These are phyloP conservation scores for Drosophila maculinotata DNA, from an alignment of 2,888 invertebrate species.

Conservation along the genomic window DNA sequence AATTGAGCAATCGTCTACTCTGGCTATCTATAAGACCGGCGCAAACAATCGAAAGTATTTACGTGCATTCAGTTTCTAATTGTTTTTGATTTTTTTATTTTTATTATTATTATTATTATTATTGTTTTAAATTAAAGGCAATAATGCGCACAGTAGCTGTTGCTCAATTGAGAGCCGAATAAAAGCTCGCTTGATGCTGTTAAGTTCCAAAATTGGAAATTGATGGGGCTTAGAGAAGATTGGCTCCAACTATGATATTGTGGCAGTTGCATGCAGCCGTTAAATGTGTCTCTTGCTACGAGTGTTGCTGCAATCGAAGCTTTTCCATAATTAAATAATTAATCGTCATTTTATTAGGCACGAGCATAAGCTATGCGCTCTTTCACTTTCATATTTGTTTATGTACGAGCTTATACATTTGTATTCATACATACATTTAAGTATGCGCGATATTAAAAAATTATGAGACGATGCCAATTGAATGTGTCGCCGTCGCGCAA, in stretches of 20 bases:
- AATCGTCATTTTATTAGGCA: slow-evolving; percentile 65
- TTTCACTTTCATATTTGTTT: slow-evolving; percentile 68
- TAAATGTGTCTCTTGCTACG: too few species aligned
- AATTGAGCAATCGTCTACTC: slow-evolving; percentile 17
- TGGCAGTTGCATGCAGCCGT: too few species aligned
- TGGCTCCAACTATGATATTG: too few species aligned
- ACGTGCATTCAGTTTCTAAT: slow-evolving; percentile 37
- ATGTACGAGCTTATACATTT: too few species aligned
- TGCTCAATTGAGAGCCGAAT: slow-evolving; percentile 7
- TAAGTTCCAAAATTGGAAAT: slow-evolving; percentile 24
- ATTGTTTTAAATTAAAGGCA: slow-evolving; percentile 16
- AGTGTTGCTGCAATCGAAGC: slow-evolving; percentile 44
- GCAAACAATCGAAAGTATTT: slow-evolving; percentile 53
- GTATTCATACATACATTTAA: slow-evolving; percentile 18
- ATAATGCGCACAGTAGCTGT: not conserved
- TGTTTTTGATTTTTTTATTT: slow-evolving; percentile 17
- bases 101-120: too few species aligned
- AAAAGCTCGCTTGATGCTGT: not conserved
- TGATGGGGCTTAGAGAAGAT: slow-evolving; percentile 4
- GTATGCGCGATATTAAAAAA: slow-evolving; percentile 63
- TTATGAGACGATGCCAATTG: slow-evolving; percentile 65
- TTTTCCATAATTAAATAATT: slow-evolving; percentile 71
- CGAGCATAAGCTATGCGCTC: slow-evolving; percentile 50
- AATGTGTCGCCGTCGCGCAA: slow-evolving; percentile 42
- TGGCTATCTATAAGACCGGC: not conserved